phyloP scores from a whole-genome alignment of 2,113 vertebrate genomes.

The Antechinus flavipes region DNA sequence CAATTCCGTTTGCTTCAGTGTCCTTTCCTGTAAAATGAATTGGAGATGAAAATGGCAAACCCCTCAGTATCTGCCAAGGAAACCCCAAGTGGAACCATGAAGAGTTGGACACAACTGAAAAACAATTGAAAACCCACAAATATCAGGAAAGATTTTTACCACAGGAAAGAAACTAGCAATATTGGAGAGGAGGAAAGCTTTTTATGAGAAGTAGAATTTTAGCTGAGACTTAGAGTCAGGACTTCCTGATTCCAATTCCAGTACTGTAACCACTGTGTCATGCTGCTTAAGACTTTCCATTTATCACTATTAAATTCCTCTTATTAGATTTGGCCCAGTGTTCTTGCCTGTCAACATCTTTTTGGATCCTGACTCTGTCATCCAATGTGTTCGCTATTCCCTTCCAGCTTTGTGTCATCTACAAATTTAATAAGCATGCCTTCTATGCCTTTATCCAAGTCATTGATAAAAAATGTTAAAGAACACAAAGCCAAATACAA shows the following conservation, averaged over 20 bases:
- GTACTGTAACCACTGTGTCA: background rate
- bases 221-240: background rate
- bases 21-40: background rate
- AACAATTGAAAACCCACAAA: background rate
- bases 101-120: background rate
- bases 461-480: background rate
- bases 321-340: background rate
- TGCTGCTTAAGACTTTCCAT: background rate
- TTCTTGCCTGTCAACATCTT: background rate
- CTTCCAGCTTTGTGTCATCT: slow-evolving; percentile 5
- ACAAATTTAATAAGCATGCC: background rate
- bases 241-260: background rate
- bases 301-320: background rate
- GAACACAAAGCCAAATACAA: background rate
- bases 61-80: background rate
- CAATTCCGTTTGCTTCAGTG: background rate
- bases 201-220: background rate
- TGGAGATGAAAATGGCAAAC: background rate
- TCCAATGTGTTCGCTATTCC: background rate
- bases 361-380: slow-evolving; percentile 1
- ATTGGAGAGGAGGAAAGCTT: background rate
- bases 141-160: background rate
- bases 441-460: slow-evolving; percentile 1
- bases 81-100: background rate
- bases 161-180: background rate